phyloP scores from a whole-genome alignment of 2,888 invertebrate genomes.

The Acleris literana region DNA sequence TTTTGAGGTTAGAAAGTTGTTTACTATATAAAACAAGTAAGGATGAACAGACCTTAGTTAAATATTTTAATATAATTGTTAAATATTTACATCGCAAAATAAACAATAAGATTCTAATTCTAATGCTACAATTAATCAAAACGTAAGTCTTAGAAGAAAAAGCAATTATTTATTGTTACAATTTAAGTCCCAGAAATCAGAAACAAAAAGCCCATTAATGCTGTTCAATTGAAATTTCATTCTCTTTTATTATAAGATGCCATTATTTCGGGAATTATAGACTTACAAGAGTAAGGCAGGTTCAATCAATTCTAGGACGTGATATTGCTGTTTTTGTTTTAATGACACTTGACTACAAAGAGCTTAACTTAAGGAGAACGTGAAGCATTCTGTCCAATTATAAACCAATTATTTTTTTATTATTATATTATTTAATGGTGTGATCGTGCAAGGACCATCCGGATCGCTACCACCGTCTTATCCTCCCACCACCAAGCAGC shows the following conservation, averaged over 20 bases:
- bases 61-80: too few species aligned
- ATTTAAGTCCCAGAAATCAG: constrained; percentile 37
- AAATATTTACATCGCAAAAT: neutral
- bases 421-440: too few species aligned
- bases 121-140: constrained; percentile 15
- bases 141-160: constrained; percentile 39
- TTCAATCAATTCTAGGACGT: constrained; percentile 21
- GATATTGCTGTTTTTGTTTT: neutral
- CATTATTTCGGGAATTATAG: constrained; percentile 17
- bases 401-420: too few species aligned
- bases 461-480: too few species aligned
- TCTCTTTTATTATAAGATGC: constrained; percentile 24
- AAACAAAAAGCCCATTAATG: constrained; percentile 44
- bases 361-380: too few species aligned
- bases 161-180: constrained; percentile 41
- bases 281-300: constrained; percentile 6
- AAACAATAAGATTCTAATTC: neutral
- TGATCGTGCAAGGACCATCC: too few species aligned
- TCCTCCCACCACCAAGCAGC: too few species aligned
- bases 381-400: too few species aligned
- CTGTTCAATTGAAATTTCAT: constrained; percentile 43
- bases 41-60: too few species aligned
- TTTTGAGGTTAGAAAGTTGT: too few species aligned
- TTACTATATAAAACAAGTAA: too few species aligned
- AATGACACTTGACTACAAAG: too few species aligned